Percentiles rank a stretch among this genome's conserved stretches.
phyloP scores from a whole-genome alignment of 2,113 vertebrate genomes.

The Phyllostomus hastatus region DNA sequence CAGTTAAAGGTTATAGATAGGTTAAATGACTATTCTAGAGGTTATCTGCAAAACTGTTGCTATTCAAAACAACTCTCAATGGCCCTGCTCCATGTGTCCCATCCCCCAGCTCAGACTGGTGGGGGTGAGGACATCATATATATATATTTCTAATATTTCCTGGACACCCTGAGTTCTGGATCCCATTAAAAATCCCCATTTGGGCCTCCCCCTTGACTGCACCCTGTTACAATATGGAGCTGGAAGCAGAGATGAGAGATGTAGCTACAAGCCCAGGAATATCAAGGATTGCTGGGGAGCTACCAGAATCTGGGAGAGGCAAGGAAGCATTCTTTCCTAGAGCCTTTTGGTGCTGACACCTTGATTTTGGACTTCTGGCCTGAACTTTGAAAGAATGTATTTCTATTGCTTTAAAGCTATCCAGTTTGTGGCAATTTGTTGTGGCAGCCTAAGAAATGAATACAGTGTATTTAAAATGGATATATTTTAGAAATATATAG shows the following conservation, averaged over 20 bases:
- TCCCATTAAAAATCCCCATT: no score
- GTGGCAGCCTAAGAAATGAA: background rate
- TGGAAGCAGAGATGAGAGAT: background rate
- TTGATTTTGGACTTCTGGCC: background rate
- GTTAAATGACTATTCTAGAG: no score
- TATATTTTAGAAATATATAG: background rate
- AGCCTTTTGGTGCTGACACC: background rate
- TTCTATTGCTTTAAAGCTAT: background rate
- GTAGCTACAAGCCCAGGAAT: background rate
- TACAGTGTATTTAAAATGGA: background rate
- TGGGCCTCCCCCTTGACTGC: no score
- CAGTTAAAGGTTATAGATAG: no score
- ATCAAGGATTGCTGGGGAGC: background rate
- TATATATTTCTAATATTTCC: no score
- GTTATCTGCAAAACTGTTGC: no score
- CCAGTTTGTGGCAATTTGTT: background rate
- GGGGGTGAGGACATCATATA: no score
- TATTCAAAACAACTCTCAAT: no score
- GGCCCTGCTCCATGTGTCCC: no score
- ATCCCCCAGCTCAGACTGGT: no score
- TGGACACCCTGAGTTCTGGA: no score
- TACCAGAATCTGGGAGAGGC: background rate
- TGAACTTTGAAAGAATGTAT: background rate
- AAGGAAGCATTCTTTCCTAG: background rate
- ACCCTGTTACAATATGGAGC: background rate